Conservation (phyloP, 2,888 invertebrate genomes). For the Neoascia interrupta region DNA sequence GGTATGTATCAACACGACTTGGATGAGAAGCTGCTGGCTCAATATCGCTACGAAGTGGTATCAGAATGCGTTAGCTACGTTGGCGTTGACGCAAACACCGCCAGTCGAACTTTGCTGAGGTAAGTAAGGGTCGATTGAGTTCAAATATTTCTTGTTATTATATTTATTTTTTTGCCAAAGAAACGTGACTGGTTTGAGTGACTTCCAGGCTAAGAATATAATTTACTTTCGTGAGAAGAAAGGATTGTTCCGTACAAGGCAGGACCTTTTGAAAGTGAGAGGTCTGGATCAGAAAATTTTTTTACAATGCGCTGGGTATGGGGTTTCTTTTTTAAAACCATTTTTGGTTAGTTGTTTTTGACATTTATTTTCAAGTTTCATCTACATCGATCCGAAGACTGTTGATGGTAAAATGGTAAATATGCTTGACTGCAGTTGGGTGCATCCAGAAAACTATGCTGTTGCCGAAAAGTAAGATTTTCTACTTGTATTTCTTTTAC, state of each 20-base stretch:
- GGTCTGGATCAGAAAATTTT: conserved; percentile 91
- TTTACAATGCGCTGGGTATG: conserved; percentile 95
- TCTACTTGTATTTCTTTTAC: neutral
- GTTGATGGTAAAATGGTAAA: conserved; percentile 76
- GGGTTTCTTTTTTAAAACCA: conserved; percentile 77
- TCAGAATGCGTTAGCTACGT: conserved; percentile 96
- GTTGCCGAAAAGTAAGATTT: conserved; percentile 83
- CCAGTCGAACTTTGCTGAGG: conserved; percentile 90
- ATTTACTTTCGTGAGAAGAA: conserved; percentile 86
- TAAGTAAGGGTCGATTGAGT: conserved; percentile 75
- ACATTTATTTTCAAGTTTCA: no score
- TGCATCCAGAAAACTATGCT: conserved; percentile 95
- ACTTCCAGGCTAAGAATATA: conserved; percentile 87
- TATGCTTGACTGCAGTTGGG: conserved; percentile 88
- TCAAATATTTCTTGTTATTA: no score
- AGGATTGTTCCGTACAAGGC: conserved; percentile 86
- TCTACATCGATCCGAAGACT: conserved; percentile 79
- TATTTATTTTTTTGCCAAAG: no score
- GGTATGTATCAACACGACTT: conserved; percentile 97
- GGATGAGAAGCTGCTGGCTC: conserved; percentile 86
- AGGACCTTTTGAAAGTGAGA: conserved; percentile 87
- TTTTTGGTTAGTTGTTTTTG: no score
- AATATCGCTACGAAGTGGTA: conserved; percentile 88
- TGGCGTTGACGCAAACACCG: conserved; percentile 94
- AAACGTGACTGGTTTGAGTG: conserved; percentile 91